These are phyloP conservation scores for Tamandua tetradactyla DNA, from an alignment of 2,797 vertebrate genomes.

Conservation along the genomic window DNA sequence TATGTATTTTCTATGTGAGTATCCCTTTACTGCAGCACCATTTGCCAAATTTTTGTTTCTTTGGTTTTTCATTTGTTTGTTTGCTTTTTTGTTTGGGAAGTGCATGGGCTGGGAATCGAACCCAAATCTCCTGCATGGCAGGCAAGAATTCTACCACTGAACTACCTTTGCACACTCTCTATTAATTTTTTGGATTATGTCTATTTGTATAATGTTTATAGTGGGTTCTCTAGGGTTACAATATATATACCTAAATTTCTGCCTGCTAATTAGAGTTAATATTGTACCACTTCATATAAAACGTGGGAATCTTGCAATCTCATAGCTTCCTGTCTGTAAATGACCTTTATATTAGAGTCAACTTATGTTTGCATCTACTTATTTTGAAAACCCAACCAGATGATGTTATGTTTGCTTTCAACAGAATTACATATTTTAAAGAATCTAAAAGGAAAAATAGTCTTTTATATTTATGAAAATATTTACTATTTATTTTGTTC, in stretches of 20 bases:
- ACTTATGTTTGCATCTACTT: neutral
- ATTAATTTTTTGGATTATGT: neutral
- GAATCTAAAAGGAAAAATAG: neutral
- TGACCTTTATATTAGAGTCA: neutral
- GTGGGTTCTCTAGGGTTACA: neutral
- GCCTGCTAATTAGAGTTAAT: neutral
- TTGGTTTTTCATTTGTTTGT: no score
- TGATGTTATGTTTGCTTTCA: neutral
- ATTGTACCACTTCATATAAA: neutral
- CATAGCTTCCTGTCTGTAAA: neutral
- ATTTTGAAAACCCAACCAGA: neutral
- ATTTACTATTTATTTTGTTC: neutral
- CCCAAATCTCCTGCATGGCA: no score
- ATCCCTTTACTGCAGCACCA: no score
- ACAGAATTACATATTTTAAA: neutral
- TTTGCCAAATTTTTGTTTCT: no score
- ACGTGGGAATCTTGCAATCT: neutral
- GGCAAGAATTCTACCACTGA: no score
- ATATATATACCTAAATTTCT: neutral
- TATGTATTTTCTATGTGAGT: no score
- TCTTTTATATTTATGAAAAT: neutral
- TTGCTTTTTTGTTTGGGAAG: no score
- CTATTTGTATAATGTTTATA: neutral
- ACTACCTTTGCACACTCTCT: no score
- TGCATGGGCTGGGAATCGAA: no score